Evolutionary conservation across 2,888 invertebrate genomes (phyloP), one percentile per base, ranked within the genome.

Genomic region (Capitulum mitella): DNA sequence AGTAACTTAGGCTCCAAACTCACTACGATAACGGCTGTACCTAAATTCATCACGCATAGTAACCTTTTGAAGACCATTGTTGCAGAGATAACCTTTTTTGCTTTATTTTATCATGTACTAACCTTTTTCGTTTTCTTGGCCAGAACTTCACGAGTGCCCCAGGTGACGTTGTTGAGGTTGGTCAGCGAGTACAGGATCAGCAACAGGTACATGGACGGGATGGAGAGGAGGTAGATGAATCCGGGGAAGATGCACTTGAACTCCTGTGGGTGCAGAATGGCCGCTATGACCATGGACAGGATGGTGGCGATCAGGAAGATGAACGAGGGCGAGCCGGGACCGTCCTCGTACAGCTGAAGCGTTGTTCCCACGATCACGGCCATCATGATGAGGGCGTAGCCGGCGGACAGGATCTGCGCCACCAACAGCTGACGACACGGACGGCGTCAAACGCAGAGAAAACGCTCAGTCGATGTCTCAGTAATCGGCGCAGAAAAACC

Each of bases 281-380:
- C 98, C 77, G 98, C 97, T 89, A 97, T 94, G 84, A 97, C 91
- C 88, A 98, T 97, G 54, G 96, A 96, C 77, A 94, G 91, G 80
- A 95, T 92, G 85, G 98, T 90, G 54, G 97, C 92, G 87, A 98
- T 95, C 86, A 99, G 91, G 89, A 99, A 99, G 85, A 99, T 97
- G 79, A 98, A 96, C 34, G 98, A 97, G 0, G 98, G 98, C 37
- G 97, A 97, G 79, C 97, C 94, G 80, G 96, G 90, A 77, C 98
- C 98, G 89, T 99, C 98, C 89, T 97, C 95, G 82, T 96, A 94
- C 85, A 99, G 90, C 87, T 98, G 98, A 58, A 98, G 89, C 0
- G 97, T 95, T 0, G 98, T 97, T 90, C 98, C 98, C 77, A 99
- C 98, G 83, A 98, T 94, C 40, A 99, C 99, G 82, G 98, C 97